Evolutionary conservation across 1,140 invertebrate species (phyloP).

Genomic region (Caenorhabditis latens): DNA sequence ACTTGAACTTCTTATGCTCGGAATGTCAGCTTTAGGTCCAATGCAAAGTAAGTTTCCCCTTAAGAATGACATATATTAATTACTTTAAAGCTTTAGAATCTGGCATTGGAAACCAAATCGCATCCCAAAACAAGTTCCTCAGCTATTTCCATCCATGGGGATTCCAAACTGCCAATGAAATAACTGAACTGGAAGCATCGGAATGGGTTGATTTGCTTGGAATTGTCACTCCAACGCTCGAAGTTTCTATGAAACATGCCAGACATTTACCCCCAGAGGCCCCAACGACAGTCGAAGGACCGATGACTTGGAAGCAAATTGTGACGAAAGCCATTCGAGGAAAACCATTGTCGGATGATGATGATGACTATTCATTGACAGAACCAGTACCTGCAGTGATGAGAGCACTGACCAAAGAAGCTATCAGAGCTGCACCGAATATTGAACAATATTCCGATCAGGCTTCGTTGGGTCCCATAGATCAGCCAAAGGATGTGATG

Average conservation of each 20-base stretch:
- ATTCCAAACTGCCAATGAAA: conserved; percentile 57
- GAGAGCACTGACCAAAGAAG: conserved; percentile 29
- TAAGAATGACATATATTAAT: neutral
- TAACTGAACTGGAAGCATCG: conserved; percentile 7
- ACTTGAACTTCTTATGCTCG: conserved; percentile 54
- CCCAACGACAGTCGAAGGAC: conserved; percentile 43
- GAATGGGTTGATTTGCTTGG: conserved; percentile 40
- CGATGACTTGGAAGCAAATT: conserved; percentile 61
- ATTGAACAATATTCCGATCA: conserved; percentile 48
- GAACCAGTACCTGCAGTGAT: conserved; percentile 54
- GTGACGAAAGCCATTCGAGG: conserved; percentile 15
- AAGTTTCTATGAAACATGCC: conserved; percentile 54
- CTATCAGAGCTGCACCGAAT: conserved; percentile 10
- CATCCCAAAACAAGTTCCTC: neutral
- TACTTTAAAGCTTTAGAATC: neutral
- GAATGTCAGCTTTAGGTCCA: conserved; percentile 54
- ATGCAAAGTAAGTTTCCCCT: conserved; percentile 6
- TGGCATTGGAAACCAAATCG: neutral
- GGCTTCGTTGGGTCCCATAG: conserved; percentile 87
- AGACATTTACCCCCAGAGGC: neutral
- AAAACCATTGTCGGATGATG: neutral
- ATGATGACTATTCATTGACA: neutral
- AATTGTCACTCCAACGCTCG: conserved; percentile 14
- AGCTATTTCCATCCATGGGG: conserved; percentile 60
- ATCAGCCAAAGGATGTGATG: conserved; percentile 89